These are phyloP conservation scores for Carcharodon carcharias DNA, from an alignment of 2,797 vertebrate genomes.

Conservation along the genomic window DNA sequence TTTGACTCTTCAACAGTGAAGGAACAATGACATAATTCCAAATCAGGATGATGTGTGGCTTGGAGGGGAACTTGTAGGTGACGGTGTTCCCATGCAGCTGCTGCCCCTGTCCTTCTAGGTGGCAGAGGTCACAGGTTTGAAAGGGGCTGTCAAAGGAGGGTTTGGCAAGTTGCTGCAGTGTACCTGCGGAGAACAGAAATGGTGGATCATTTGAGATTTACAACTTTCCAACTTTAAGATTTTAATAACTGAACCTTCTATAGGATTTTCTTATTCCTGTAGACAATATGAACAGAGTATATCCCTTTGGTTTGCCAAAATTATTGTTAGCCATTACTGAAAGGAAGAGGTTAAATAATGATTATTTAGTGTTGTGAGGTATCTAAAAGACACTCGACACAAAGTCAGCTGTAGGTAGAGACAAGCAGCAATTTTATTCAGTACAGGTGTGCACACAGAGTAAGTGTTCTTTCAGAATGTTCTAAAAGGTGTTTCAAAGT, in stretches of 20 bases:
- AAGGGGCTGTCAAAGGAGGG: too few relatives aligned
- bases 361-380: not conserved
- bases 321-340: not conserved
- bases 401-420: too few relatives aligned
- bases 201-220: not conserved
- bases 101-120: too few relatives aligned
- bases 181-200: not conserved
- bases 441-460: too few relatives aligned
- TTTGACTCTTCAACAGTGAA: not conserved
- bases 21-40: not conserved
- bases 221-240: not conserved
- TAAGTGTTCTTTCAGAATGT: too few relatives aligned
- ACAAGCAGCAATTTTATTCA: too few relatives aligned
- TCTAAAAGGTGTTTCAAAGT: too few relatives aligned
- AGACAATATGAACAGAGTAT: not conserved
- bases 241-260: not conserved
- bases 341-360: not conserved
- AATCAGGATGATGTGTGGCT: not conserved
- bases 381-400: too few relatives aligned
- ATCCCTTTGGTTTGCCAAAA: not conserved
- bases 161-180: too few relatives aligned
- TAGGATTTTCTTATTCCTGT: not conserved
- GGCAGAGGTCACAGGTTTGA: too few relatives aligned
- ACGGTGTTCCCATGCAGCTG: too few relatives aligned
- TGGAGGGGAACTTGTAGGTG: not conserved